phyloP scores from a whole-genome alignment of 2,888 invertebrate species.

The Apomyelois bistriatella region DNA sequence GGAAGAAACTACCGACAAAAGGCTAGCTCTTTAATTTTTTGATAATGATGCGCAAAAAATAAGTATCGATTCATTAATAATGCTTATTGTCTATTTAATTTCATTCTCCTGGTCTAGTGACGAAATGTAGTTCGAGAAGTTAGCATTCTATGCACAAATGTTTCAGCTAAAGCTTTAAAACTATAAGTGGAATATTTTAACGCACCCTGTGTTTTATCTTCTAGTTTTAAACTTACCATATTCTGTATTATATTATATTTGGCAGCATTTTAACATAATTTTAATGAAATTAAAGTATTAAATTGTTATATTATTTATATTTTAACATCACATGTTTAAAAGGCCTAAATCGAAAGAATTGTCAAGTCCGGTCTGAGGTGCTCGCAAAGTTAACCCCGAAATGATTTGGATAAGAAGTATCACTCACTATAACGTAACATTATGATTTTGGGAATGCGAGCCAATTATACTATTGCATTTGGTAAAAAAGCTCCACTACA shows the following conservation, averaged over 20 bases:
- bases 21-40: no score
- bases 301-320: constrained; percentile 13
- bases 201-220: background rate
- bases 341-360: constrained; percentile 29
- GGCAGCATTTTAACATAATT: constrained; percentile 6
- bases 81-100: no score
- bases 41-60: no score
- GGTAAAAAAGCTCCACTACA: constrained; percentile 36
- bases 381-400: constrained; percentile 21
- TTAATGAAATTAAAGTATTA: constrained; percentile 9
- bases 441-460: constrained; percentile 21
- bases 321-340: constrained; percentile 24
- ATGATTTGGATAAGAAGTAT: constrained; percentile 11
- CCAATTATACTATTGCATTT: constrained; percentile 41
- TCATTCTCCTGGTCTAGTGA: no score
- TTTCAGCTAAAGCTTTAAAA: constrained; percentile 1
- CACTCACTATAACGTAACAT: constrained; percentile 14
- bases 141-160: background rate
- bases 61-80: no score
- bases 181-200: constrained; percentile 2
- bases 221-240: background rate
- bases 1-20: no score
- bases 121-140: background rate
- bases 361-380: constrained; percentile 18
- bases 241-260: background rate